These are phyloP conservation scores for Microchrysa polita DNA, from an alignment of 2,888 invertebrate species.

Conservation along the genomic window DNA sequence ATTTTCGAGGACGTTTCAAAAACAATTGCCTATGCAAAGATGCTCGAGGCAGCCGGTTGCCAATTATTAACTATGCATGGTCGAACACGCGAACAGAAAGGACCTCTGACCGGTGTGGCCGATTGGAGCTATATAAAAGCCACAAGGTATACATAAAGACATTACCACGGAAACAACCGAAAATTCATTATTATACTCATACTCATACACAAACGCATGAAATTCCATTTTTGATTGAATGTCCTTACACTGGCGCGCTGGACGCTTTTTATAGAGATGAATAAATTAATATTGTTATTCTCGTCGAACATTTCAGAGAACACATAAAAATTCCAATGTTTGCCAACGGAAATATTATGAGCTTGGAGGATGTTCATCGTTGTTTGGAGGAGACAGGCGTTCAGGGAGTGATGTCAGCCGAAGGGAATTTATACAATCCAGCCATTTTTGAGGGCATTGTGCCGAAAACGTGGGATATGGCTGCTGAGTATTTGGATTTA, in stretches of 20 bases:
- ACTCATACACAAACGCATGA: neutral
- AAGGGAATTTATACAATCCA: conserved; percentile 98
- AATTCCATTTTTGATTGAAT: conserved; percentile 44
- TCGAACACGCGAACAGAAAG: conserved; percentile 93
- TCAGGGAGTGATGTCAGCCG: conserved; percentile 89
- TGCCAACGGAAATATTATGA: conserved; percentile 98
- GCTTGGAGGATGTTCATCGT: conserved; percentile 82
- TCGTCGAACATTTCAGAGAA: conserved; percentile 67
- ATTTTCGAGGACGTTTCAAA: conserved; percentile 86
- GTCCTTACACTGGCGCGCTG: too few species aligned
- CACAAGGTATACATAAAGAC: conserved; percentile 78
- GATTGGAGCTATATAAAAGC: conserved; percentile 93
- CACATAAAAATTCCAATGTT: conserved; percentile 91
- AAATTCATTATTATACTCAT: neutral
- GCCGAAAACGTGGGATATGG: conserved; percentile 90
- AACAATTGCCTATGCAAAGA: conserved; percentile 91
- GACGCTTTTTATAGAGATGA: neutral
- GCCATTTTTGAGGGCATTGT: conserved; percentile 81
- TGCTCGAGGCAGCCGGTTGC: conserved; percentile 94
- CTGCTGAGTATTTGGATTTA: conserved; percentile 85
- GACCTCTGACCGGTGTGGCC: conserved; percentile 93
- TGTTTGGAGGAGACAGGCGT: conserved; percentile 88
- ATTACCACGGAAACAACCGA: neutral
- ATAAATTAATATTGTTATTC: neutral
- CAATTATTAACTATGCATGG: conserved; percentile 95